These are phyloP conservation scores for Pterois miles DNA, from an alignment of 2,797 vertebrate species.

Conservation along the genomic window DNA sequence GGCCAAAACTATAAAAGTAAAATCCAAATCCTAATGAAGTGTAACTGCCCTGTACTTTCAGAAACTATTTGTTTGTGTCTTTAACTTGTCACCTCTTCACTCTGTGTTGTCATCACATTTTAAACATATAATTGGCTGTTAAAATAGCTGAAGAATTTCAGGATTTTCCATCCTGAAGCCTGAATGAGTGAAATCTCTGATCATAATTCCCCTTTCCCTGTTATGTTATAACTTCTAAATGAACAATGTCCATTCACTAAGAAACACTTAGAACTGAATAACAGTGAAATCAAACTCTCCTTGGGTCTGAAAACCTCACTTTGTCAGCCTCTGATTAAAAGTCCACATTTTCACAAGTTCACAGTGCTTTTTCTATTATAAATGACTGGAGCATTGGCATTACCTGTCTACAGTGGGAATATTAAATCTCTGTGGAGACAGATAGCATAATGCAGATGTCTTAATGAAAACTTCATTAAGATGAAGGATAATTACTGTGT, in stretches of 20 bases:
- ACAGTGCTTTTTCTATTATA: conserved; percentile 33
- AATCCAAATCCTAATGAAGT: too few species aligned
- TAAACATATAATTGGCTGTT: background rate
- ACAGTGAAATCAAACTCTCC: conserved; percentile 26
- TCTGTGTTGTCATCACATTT: background rate
- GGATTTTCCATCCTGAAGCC: background rate
- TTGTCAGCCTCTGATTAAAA: conserved; percentile 49
- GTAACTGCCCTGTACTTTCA: background rate
- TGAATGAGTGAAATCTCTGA: background rate
- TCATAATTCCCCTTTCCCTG: background rate
- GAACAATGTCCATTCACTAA: conserved; percentile 15
- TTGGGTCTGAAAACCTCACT: conserved; percentile 8
- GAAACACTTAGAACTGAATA: conserved; percentile 19
- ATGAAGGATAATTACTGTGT: conserved; percentile 78
- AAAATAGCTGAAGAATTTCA: background rate
- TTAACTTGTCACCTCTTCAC: background rate
- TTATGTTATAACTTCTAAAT: conserved; percentile 11
- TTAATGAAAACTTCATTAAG: conserved; percentile 83
- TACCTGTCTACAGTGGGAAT: conserved; percentile 70
- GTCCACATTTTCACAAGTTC: conserved; percentile 27
- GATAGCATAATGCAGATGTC: conserved; percentile 76
- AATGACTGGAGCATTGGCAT: conserved; percentile 52
- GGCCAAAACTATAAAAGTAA: background rate
- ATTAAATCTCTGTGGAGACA: conserved; percentile 72
- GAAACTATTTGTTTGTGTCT: background rate